Evolutionary conservation across 2,888 invertebrate species (phyloP), one percentile per base, ranked within the genome.

Genomic region (Lydus trimaculatus): DNA sequence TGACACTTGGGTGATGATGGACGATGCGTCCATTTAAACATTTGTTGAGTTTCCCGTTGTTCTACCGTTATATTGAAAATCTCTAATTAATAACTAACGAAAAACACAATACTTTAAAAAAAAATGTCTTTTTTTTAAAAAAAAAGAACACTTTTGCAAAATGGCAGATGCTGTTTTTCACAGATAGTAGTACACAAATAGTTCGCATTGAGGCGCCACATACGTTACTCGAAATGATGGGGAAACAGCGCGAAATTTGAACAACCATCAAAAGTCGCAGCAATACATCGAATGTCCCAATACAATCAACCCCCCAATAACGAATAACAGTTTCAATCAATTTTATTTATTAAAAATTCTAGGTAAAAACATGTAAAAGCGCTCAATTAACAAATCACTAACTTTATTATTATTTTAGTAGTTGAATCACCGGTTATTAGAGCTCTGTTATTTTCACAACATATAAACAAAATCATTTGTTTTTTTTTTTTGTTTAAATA

Each of bases 1-100:
- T 90, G 94, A 94, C 91, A 96, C 97, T 92, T 96, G 96, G 89
- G 96, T 96, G 89, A 97, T 97, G 91, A 97, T 96, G 94, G 96
- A 97, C 94, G 96, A 94, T 92, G 95, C 95, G 95, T 97, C 97
- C 97, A 96, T 96, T 92, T 89, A 90, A 89, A 90, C 91, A 91
- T 91, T 90, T 88, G 89, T 87, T 81, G 70, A 67, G 69, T 69
- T 69, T 73, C 69, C 68, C 63, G 56, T 60, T 56, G 59, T 63
- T 63, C 11, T 63, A 65, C 36, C 61, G 67, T 56, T 67, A 36
- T 52, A 48, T 59, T 58, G 31, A 59, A 56, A 56, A 56, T 63
- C 17, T 65, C 61, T 63, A 56, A 61, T 68, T 61, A 61, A 61
- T 65, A 66, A 71, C 73, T 73, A 75, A 73, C 65, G 78, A 33